Evolutionary conservation across 2,888 invertebrate genomes (phyloP).

Genomic region (Microplitis manilae): DNA sequence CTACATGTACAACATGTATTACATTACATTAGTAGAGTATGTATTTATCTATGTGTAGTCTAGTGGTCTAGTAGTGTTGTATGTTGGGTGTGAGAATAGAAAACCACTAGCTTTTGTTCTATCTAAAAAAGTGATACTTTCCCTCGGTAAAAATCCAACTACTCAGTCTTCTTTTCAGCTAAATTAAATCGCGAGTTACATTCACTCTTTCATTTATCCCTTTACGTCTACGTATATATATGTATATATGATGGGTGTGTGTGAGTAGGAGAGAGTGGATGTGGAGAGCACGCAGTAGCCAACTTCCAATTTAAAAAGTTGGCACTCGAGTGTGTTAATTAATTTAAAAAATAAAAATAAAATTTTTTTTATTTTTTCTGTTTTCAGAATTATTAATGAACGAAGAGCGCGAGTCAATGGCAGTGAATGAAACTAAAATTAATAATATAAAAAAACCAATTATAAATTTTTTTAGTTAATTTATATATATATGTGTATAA

Average conservation of each 20-base stretch:
- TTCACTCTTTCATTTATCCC: neutral
- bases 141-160: constrained; percentile 2
- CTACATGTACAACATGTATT: constrained; percentile 42
- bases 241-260: neutral
- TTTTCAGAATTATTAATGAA: constrained; percentile 1
- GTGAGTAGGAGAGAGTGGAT: neutral
- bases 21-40: constrained; percentile 18
- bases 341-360: neutral
- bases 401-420: neutral
- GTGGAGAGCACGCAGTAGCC: neutral
- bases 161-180: constrained; percentile 24
- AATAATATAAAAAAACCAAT: neutral
- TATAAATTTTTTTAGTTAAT: constrained; percentile 2
- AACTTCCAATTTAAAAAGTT: neutral
- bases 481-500: neutral
- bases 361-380: neutral
- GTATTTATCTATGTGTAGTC: neutral
- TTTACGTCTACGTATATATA: neutral
- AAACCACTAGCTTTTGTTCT: constrained; percentile 31
- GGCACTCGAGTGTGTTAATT: constrained; percentile 2
- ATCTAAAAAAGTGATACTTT: constrained; percentile 13
- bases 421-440: constrained; percentile 3
- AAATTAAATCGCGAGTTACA: constrained; percentile 36
- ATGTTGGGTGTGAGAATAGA: neutral
- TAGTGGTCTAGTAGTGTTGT: neutral